Evolutionary conservation across 2,113 vertebrate genomes (phyloP).

Genomic region (Brienomyrus longianalis): DNA sequence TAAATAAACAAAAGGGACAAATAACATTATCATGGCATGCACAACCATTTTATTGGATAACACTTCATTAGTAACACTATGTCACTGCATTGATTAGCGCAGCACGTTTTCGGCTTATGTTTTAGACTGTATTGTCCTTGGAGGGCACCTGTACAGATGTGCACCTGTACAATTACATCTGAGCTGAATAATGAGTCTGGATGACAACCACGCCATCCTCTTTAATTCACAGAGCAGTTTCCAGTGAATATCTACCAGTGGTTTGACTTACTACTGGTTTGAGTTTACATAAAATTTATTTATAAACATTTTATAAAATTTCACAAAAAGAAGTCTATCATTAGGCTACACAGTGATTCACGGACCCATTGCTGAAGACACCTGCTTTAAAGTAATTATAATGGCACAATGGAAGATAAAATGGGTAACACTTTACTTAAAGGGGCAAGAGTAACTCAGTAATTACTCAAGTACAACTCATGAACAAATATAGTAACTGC

Average conservation of each 20-base stretch:
- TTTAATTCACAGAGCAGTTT: neutral
- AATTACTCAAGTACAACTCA: no score
- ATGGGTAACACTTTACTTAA: no score
- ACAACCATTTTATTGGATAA: neutral
- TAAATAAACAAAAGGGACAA: neutral
- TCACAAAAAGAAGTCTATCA: neutral
- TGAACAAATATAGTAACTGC: no score
- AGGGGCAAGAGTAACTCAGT: no score
- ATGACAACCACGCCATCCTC: neutral
- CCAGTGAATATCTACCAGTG: neutral
- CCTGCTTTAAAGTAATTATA: neutral
- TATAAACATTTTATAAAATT: neutral
- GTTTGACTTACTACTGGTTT: neutral
- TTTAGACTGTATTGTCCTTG: neutral
- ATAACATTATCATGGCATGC: neutral
- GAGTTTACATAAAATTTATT: neutral
- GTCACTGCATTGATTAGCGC: neutral
- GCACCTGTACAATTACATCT: neutral
- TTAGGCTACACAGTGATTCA: neutral
- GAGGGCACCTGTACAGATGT: neutral
- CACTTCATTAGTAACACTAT: neutral
- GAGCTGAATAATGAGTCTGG: neutral
- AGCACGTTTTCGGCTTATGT: neutral
- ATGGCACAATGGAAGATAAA: neutral
- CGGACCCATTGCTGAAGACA: neutral